A percentile compares a stretch with the other conserved stretches of the same genome.
phyloP scores from a whole-genome alignment of 1,140 invertebrate species.

The Drosophila dunni region DNA sequence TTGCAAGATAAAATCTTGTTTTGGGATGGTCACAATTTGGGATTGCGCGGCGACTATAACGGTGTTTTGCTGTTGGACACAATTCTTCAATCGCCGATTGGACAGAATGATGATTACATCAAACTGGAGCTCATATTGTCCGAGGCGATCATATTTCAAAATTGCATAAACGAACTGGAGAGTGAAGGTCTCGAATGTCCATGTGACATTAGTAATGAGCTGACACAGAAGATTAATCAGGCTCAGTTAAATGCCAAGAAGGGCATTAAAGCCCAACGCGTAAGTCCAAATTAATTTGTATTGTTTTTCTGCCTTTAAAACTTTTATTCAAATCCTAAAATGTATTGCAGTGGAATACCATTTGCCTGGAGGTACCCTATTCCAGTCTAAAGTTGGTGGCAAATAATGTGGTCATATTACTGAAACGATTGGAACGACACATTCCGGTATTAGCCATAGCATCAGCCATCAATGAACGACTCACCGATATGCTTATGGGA shows the following conservation, averaged over 20 bases:
- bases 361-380: constrained; percentile 92
- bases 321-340: neutral
- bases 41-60: constrained; percentile 94
- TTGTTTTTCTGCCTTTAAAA: neutral
- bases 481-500: constrained; percentile 90
- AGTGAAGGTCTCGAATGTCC: constrained; percentile 90
- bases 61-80: constrained; percentile 95
- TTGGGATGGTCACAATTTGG: constrained; percentile 91
- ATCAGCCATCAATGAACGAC: constrained; percentile 93
- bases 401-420: constrained; percentile 90
- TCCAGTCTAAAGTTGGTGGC: constrained; percentile 91
- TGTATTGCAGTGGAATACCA: constrained; percentile 93
- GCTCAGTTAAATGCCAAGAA: constrained; percentile 89
- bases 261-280: constrained; percentile 94
- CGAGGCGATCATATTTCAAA: constrained; percentile 93
- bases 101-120: constrained; percentile 89
- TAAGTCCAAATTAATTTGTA: constrained; percentile 77
- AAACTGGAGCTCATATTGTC: constrained; percentile 93
- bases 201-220: constrained; percentile 90
- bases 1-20: constrained; percentile 93
- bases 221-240: constrained; percentile 90
- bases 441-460: constrained; percentile 94
- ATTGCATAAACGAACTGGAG: constrained; percentile 90
- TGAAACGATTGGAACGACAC: constrained; percentile 92
- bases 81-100: constrained; percentile 92